Conservation (phyloP, 2,797 vertebrate species). For the Platyrinchus mystaceus region DNA sequence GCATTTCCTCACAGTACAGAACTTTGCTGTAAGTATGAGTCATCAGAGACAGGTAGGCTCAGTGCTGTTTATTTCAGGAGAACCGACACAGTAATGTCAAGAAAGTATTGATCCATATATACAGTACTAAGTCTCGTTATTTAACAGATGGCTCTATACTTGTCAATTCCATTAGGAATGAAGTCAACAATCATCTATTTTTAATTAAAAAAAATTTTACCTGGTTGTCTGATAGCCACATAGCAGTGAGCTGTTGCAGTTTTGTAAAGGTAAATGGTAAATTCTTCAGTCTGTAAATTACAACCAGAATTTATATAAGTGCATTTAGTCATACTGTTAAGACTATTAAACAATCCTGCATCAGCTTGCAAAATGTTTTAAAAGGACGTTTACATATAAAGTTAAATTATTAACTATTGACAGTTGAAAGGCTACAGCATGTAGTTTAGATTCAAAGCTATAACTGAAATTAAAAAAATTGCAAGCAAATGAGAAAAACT, state of each 20-base stretch:
- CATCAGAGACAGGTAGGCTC: background rate
- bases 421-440: background rate
- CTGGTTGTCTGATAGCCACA: conserved; percentile 99
- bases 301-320: conserved; percentile 22
- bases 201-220: conserved; percentile 69
- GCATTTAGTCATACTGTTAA: background rate
- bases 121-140: background rate
- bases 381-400: background rate
- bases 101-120: background rate
- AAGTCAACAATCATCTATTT: background rate
- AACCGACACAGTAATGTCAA: background rate
- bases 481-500: background rate
- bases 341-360: background rate
- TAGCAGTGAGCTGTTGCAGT: conserved; percentile 93
- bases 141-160: background rate
- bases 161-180: background rate
- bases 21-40: background rate
- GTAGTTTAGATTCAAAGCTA: background rate
- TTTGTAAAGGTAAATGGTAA: conserved; percentile 96
- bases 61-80: background rate
- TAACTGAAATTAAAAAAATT: background rate
- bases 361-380: background rate
- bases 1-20: background rate
- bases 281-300: conserved; percentile 87
- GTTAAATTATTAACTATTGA: background rate